Conservation (phyloP, 2,888 invertebrate species). For the Emmelina monodactyla region DNA sequence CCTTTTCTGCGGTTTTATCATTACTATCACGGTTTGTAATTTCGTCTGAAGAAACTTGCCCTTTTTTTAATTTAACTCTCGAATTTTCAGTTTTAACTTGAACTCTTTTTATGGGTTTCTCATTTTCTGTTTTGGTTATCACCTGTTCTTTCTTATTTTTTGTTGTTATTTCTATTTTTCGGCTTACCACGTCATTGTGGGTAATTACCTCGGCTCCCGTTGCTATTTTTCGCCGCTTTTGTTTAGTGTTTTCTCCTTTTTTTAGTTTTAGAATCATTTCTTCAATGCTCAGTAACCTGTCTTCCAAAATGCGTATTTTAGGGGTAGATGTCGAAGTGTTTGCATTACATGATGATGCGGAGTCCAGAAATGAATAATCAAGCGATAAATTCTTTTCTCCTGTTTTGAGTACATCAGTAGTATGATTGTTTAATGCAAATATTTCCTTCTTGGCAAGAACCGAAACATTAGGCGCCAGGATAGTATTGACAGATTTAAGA, state of each 20-base stretch:
- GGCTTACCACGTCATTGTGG: slow-evolving; percentile 8
- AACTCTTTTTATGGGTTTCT: too few relatives aligned
- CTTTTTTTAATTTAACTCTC: too few relatives aligned
- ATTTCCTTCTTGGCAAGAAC: background rate
- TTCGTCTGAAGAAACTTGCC: too few relatives aligned
- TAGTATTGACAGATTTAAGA: background rate
- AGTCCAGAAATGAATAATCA: background rate
- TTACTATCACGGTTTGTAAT: too few relatives aligned
- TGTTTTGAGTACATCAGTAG: too few relatives aligned
- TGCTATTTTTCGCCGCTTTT: slow-evolving; percentile 10
- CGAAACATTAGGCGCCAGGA: background rate
- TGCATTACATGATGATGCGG: background rate
- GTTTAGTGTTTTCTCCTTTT: slow-evolving; percentile 5
- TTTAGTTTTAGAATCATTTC: slow-evolving; percentile 4
- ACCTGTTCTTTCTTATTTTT: slow-evolving; percentile 4
- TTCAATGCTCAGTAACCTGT: background rate
- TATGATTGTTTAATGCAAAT: background rate
- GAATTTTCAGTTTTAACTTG: too few relatives aligned
- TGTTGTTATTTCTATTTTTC: slow-evolving; percentile 5
- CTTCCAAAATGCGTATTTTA: background rate
- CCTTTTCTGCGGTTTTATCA: too few relatives aligned
- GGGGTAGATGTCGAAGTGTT: background rate
- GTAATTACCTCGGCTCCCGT: slow-evolving; percentile 13
- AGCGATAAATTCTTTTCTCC: too few relatives aligned
- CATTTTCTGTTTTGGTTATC: too few relatives aligned